These are phyloP conservation scores for Apostichopus californicus DNA, from an alignment of 35 echinoderm and acorn worm species.

Conservation along the genomic window DNA sequence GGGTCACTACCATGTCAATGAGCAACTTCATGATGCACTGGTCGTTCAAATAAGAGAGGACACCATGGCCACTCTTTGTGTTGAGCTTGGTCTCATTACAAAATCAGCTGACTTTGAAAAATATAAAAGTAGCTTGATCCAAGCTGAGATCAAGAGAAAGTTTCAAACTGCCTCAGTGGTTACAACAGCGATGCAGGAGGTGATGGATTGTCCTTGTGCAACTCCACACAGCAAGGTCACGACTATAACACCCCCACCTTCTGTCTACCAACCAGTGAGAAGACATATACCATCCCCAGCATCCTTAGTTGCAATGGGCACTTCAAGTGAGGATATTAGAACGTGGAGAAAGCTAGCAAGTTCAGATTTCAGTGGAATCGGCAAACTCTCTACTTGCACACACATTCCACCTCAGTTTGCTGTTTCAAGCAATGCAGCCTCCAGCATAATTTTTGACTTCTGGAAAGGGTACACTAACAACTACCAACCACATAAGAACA, in stretches of 20 bases:
- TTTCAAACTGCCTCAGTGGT: neutral
- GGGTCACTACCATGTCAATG: neutral
- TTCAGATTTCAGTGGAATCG: neutral
- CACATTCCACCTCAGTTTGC: neutral
- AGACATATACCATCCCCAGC: neutral
- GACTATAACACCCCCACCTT: neutral
- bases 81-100: neutral
- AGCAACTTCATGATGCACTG: neutral
- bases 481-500: neutral
- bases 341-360: neutral
- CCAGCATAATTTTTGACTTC: neutral
- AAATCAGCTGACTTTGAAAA: neutral
- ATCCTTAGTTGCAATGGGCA: neutral
- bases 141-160: neutral
- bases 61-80: neutral
- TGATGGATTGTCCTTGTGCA: neutral
- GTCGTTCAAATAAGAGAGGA: neutral
- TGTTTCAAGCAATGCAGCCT: neutral
- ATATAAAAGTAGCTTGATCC: neutral
- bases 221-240: neutral
- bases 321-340: neutral
- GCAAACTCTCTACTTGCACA: neutral
- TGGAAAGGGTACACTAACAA: neutral
- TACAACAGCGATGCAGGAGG: neutral
- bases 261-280: neutral